Evolutionary conservation across 2,113 vertebrate species (phyloP).

Genomic region (Psammodynastes pulverulentus): DNA sequence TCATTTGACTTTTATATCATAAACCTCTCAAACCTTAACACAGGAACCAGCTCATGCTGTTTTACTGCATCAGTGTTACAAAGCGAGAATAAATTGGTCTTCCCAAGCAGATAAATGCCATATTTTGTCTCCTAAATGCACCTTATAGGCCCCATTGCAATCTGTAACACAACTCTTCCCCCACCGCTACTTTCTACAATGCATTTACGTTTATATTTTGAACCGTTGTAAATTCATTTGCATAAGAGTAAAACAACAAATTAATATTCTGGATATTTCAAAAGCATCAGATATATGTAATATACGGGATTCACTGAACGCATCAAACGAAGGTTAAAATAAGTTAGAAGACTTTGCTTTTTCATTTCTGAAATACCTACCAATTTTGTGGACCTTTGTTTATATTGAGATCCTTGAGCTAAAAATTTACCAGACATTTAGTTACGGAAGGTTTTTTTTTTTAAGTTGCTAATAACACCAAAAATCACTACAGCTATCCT

Average conservation of each 20-base stretch:
- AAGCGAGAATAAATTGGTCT: conserved; percentile 45
- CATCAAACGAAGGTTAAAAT: conserved; percentile 59
- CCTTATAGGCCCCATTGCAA: conserved; percentile 50
- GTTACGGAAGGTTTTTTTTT: conserved; percentile 12
- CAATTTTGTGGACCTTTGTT: conserved; percentile 57
- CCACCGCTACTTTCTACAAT: conserved; percentile 55
- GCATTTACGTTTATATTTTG: conserved; percentile 45
- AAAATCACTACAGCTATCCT: conserved; percentile 66
- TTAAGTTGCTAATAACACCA: conserved; percentile 61
- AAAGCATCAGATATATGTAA: conserved; percentile 46
- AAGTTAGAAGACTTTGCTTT: conserved; percentile 62
- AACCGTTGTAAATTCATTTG: conserved; percentile 43
- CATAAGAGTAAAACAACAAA: conserved; percentile 62
- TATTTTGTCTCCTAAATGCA: conserved; percentile 53
- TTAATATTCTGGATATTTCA: conserved; percentile 54
- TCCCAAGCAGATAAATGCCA: conserved; percentile 43
- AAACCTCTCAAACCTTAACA: conserved; percentile 60
- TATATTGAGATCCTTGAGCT: conserved; percentile 51
- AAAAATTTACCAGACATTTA: conserved; percentile 3
- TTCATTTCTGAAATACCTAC: conserved; percentile 66
- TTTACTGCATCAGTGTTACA: conserved; percentile 66
- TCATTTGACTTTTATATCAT: conserved; percentile 67
- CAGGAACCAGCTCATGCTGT: conserved; percentile 64
- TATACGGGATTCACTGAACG: conserved; percentile 43
- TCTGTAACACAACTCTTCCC: conserved; percentile 49